These are phyloP conservation scores for Acleris laterana DNA, from an alignment of 2,888 invertebrate species.

Conservation along the genomic window DNA sequence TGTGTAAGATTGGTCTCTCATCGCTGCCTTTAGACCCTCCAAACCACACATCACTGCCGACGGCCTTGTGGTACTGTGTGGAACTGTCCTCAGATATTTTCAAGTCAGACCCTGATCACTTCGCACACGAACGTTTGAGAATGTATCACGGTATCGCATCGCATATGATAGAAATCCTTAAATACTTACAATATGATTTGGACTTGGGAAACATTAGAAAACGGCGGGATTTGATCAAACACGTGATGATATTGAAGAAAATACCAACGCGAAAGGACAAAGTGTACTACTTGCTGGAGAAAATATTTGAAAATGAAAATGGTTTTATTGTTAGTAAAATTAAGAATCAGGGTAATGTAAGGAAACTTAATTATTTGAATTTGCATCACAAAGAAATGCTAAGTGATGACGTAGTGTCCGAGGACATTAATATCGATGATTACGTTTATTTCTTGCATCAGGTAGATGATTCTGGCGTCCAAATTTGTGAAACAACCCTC, in stretches of 20 bases:
- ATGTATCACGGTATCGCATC: slow-evolving; percentile 46
- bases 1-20: slow-evolving; percentile 53
- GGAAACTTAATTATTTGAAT: slow-evolving; percentile 52
- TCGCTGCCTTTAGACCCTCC: slow-evolving; percentile 55
- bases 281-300: slow-evolving; percentile 47
- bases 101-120: slow-evolving; percentile 48
- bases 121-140: slow-evolving; percentile 50
- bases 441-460: slow-evolving; percentile 46
- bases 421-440: slow-evolving; percentile 48
- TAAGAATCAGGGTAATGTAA: slow-evolving; percentile 46
- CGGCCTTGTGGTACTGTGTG: slow-evolving; percentile 58
- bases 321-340: slow-evolving; percentile 53
- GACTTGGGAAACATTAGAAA: slow-evolving; percentile 46
- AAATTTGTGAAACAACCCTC: slow-evolving; percentile 47
- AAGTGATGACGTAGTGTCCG: slow-evolving; percentile 41
- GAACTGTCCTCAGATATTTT: slow-evolving; percentile 53
- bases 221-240: slow-evolving; percentile 47
- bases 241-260: slow-evolving; percentile 50
- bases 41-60: slow-evolving; percentile 44
- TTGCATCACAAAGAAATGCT: slow-evolving; percentile 48
- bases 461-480: slow-evolving; percentile 29
- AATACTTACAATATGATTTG: slow-evolving; percentile 48
- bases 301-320: slow-evolving; percentile 49
- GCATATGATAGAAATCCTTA: slow-evolving; percentile 53
- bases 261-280: slow-evolving; percentile 45